Conservation (phyloP, 2,797 vertebrate genomes). For the Australoheros facetus region DNA sequence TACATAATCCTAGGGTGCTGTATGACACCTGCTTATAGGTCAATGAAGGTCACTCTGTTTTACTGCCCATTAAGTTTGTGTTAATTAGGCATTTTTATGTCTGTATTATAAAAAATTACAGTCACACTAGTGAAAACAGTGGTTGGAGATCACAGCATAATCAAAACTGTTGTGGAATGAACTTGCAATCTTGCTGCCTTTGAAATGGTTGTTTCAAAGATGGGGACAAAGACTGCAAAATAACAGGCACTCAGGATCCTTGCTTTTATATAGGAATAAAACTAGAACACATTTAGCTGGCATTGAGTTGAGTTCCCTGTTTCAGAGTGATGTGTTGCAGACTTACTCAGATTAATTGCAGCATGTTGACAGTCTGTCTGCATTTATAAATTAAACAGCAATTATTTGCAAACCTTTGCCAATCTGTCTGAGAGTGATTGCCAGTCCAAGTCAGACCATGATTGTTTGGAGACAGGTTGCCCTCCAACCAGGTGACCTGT, state of each 20-base stretch:
- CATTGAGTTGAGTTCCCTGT: not conserved
- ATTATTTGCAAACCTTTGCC: no score
- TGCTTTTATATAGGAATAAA: not conserved
- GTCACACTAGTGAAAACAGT: not conserved
- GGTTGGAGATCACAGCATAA: not conserved
- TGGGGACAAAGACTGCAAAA: not conserved
- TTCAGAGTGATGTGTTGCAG: not conserved
- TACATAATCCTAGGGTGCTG: not conserved
- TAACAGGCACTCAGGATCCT: not conserved
- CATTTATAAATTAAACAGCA: no score
- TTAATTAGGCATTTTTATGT: not conserved
- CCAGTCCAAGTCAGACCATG: not conserved
- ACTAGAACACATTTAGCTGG: not conserved
- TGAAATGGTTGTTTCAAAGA: no score
- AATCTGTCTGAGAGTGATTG: not conserved
- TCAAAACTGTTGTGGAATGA: not conserved
- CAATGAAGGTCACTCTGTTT: not conserved
- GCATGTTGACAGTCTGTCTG: no score
- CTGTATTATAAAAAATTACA: not conserved
- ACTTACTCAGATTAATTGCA: not conserved
- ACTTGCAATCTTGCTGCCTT: not conserved
- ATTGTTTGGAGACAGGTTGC: not conserved
- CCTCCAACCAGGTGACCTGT: not conserved
- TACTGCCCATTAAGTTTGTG: not conserved
- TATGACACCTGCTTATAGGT: not conserved